phyloP scores from a whole-genome alignment of 2,888 invertebrate species.

The Idaea biselata region DNA sequence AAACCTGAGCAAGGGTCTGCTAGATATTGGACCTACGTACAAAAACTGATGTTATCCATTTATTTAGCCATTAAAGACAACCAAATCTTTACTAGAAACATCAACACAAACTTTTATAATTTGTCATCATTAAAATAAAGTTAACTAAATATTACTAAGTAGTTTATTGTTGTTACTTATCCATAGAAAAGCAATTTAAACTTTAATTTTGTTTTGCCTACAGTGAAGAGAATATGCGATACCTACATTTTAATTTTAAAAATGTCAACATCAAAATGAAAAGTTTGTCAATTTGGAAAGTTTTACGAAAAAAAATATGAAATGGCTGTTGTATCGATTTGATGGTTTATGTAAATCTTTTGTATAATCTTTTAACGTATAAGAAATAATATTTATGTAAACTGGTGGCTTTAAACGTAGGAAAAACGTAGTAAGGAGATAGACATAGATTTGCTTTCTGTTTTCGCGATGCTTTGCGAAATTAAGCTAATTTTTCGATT shows the following conservation, averaged over 20 bases:
- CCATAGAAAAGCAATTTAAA: conserved; percentile 3
- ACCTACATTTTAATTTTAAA: conserved; percentile 11
- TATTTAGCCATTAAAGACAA: not conserved
- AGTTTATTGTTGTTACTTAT: not conserved
- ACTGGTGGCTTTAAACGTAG: too few relatives aligned
- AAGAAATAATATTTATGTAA: too few relatives aligned
- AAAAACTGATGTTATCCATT: too few relatives aligned
- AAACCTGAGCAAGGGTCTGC: too few relatives aligned
- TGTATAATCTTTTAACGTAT: too few relatives aligned
- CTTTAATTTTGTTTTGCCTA: conserved; percentile 12
- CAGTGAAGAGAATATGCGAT: conserved; percentile 9
- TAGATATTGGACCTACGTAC: too few relatives aligned
- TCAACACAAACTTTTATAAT: not conserved
- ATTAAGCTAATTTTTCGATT: too few relatives aligned
- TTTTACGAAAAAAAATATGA: conserved; percentile 8
- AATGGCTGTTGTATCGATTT: conserved; percentile 2
- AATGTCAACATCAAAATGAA: conserved; percentile 8
- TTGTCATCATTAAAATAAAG: not conserved
- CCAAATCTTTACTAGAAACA: not conserved
- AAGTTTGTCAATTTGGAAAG: conserved; percentile 24
- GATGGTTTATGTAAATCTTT: too few relatives aligned
- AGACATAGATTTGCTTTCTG: too few relatives aligned
- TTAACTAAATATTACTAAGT: not conserved
- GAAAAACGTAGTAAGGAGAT: too few relatives aligned
- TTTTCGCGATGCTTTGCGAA: too few relatives aligned